phyloP scores from a whole-genome alignment of 2,113 vertebrate genomes.

The Corythornis vintsioides region DNA sequence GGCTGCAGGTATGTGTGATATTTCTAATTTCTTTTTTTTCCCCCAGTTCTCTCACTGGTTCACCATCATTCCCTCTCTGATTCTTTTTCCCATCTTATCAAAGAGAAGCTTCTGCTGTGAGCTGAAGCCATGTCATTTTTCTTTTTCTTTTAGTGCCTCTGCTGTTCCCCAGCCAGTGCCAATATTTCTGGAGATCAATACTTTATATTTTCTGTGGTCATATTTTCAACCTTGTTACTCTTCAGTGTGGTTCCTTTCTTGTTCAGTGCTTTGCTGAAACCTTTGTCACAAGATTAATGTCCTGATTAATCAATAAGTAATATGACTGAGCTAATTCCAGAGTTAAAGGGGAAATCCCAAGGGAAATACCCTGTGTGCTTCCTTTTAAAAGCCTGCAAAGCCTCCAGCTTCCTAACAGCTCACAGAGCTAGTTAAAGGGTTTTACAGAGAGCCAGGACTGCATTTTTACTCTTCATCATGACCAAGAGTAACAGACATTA shows the following conservation, averaged over 20 bases:
- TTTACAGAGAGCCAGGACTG: not conserved
- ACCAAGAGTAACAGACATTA: accelerated
- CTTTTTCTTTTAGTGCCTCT: not conserved
- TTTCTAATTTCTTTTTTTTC: not conserved
- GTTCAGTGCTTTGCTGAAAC: not conserved
- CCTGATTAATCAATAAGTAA: not conserved
- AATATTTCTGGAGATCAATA: not conserved
- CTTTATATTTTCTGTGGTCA: not conserved
- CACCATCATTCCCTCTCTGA: not conserved
- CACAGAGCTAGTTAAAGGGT: not conserved
- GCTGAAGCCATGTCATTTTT: not conserved
- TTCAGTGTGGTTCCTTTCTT: not conserved
- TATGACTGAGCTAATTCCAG: not conserved
- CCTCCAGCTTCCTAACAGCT: not conserved
- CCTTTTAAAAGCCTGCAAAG: not conserved
- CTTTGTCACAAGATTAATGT: not conserved
- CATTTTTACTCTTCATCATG: not conserved
- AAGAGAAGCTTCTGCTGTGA: not conserved
- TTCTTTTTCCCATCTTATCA: not conserved
- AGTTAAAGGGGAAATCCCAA: not conserved
- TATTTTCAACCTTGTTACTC: conserved; percentile 29
- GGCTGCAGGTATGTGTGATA: not conserved
- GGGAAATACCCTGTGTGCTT: not conserved
- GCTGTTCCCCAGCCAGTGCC: not conserved
- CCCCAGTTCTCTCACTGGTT: not conserved